phyloP scores from a whole-genome alignment of 2,888 invertebrate genomes.

The Cosmia trapezina region DNA sequence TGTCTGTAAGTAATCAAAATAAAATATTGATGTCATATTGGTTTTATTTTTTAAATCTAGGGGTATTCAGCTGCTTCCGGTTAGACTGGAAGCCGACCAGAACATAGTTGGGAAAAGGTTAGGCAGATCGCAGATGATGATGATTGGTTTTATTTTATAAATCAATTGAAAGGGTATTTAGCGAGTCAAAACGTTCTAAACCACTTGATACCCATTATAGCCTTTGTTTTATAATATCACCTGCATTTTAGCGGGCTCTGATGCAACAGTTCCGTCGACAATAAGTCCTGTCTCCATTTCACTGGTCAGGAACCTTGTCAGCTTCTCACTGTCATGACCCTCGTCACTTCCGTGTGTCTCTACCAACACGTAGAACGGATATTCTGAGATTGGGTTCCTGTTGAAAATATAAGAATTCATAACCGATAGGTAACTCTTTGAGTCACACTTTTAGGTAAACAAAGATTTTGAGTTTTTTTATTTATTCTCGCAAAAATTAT shows the following conservation, averaged over 20 bases:
- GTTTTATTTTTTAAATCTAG: not conserved
- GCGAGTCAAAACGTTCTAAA: not conserved
- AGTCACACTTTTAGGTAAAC: too few species aligned
- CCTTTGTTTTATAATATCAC: slow-evolving; percentile 80
- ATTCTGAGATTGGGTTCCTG: slow-evolving; percentile 91
- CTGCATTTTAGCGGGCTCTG: slow-evolving; percentile 95
- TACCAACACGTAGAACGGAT: slow-evolving; percentile 95
- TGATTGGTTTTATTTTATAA: not conserved
- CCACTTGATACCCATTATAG: not conserved
- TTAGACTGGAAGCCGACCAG: not conserved
- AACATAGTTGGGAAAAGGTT: not conserved
- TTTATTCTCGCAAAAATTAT: too few species aligned
- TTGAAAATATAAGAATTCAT: not conserved
- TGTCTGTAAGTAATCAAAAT: slow-evolving; percentile 78
- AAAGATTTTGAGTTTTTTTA: too few species aligned
- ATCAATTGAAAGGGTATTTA: too few species aligned
- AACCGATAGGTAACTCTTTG: too few species aligned
- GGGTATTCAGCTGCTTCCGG: not conserved
- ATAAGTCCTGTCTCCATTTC: slow-evolving; percentile 93
- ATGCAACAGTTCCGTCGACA: slow-evolving; percentile 95
- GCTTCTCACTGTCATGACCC: slow-evolving; percentile 96
- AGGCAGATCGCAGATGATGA: not conserved
- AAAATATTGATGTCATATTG: not conserved
- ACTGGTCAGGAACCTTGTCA: slow-evolving; percentile 94
- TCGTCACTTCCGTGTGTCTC: slow-evolving; percentile 97